Base-by-base conservation (phyloP, 2,888 invertebrate species). In the Sinohyriopsis cumingii region DNA sequence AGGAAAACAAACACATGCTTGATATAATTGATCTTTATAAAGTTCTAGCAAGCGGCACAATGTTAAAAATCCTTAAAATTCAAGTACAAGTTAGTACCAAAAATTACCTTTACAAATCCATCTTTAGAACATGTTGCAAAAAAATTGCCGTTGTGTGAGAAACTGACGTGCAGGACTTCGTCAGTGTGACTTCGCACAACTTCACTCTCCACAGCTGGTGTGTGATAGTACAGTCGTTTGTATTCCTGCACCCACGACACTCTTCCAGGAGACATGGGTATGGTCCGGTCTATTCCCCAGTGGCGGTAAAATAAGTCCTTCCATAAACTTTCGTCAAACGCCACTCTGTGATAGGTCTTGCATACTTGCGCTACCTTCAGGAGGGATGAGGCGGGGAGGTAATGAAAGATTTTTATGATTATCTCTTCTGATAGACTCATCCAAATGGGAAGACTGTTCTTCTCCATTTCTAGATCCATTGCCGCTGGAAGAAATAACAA, bases 121-220 rank as follows among this genome's bases (percentile, higher is more conserved):
- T 96, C 95, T 90, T 95, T 95, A 28, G 95, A 95, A 85, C 94
- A 94, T 0, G 95, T 95, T 1, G 95, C 94, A 91, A 96, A 95
- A 92, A 94, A 93, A 87, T 93, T 92, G 1, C 95, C 95, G 91
- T 95, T 94, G 87, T 95, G 94, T 0, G 95, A 94, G 90, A 95
- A 95, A 85, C 94, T 94, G 63, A 95, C 95, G 86, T 96, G 95
- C 55, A 95, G 91, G 45, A 96, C 95, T 90, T 95, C 94, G 90
- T 95, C 93, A 7, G 92, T 91, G 88, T 95, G 95, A 60, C 93
- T 93, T 75, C 91, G 91, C 62, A 95, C 89, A 25, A 79, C 76
- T 72, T 88, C 84, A 69, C 85, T 82, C 71, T 86, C 79, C 55
- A 82, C 71, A 0, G 71, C 66, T 0, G 95, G 95, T 64, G 94